Conservation (phyloP, 53 echinoderm and acorn worm genomes). For the Paracentrotus lividus region DNA sequence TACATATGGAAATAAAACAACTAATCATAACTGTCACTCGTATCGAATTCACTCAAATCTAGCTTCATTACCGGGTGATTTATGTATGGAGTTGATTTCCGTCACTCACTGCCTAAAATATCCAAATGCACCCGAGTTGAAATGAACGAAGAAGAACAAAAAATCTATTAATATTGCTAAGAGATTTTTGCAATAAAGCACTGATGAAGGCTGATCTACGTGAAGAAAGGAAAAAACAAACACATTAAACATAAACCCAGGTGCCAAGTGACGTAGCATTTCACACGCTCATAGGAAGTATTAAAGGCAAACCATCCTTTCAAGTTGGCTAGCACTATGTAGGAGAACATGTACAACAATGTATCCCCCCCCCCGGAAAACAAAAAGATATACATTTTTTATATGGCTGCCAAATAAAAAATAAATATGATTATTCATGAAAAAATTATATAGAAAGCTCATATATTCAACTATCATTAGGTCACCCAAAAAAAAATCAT, state of each 20-base stretch:
- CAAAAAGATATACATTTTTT: background rate
- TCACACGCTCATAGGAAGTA: constrained; percentile 2
- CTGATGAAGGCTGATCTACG: background rate
- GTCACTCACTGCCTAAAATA: background rate
- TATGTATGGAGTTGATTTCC: constrained; percentile 15
- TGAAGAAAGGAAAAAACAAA: background rate
- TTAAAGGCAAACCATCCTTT: background rate
- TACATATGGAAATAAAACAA: background rate
- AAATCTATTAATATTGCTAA: constrained; percentile 46
- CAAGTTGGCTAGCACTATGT: no score
- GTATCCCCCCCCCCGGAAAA: background rate
- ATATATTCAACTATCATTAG: no score
- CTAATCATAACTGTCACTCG: constrained; percentile 35
- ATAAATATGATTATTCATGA: no score
- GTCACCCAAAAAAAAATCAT: no score
- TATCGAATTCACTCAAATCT: constrained; percentile 47
- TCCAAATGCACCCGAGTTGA: background rate
- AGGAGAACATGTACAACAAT: no score
- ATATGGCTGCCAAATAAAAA: no score
- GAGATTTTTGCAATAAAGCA: constrained; percentile 33
- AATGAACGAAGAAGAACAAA: background rate
- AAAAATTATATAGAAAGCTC: no score
- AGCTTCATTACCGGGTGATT: constrained; percentile 21
- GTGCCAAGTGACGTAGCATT: background rate
- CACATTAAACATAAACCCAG: constrained; percentile 39